Base-by-base conservation (phyloP, 2,797 vertebrate species). In the Nannoperca australis region DNA sequence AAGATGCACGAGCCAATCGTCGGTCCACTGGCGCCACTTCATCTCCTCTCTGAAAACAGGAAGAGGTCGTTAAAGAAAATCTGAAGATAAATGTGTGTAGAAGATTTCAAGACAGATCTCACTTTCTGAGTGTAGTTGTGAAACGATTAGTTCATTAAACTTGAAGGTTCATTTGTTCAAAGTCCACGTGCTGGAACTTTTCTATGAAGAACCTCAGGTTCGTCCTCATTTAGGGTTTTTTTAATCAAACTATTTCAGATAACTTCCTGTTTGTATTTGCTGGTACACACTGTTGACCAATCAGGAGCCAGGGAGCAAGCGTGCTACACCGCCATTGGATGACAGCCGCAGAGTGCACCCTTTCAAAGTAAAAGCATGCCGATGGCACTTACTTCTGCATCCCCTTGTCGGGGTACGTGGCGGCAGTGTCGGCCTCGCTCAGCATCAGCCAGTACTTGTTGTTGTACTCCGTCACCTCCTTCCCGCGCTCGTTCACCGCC, bases 381-480 rank as follows among this genome's bases (percentile, higher is more conserved):
- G 38, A 32, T 53, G 53, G 18, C 45, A 87, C 96, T 94, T 88
- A 99, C 98, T 95, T 96, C 88, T 97, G 96, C 45, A 94, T 92
- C 50, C 95, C 96, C 81, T 98, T 97, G 24, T 94, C 92, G 0
- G 95, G 93, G 60, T 98, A 99, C 40, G 95, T 0, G 1, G 0
- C 44, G 18, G 89, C 68, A 0, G 88, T 94, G 44, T 98, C 95
- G 13, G 68, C 91, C 47, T 98, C 96, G 6, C 91, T 93, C 85
- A 99, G 93, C 98, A 99, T 99, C 76, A 99, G 92, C 98, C 98
- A 99, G 92, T 99, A 99, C 88, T 98, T 99, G 94, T 99, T 99
- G 84, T 85, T 94, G 87, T 96, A 99, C 76, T 99, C 97, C 0
- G 86, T 93, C 73, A 97, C 95, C 70, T 97, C 96, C 90, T 97